These are phyloP conservation scores for Myotis myotis DNA, from an alignment of 2,797 vertebrate species.

Conservation along the genomic window DNA sequence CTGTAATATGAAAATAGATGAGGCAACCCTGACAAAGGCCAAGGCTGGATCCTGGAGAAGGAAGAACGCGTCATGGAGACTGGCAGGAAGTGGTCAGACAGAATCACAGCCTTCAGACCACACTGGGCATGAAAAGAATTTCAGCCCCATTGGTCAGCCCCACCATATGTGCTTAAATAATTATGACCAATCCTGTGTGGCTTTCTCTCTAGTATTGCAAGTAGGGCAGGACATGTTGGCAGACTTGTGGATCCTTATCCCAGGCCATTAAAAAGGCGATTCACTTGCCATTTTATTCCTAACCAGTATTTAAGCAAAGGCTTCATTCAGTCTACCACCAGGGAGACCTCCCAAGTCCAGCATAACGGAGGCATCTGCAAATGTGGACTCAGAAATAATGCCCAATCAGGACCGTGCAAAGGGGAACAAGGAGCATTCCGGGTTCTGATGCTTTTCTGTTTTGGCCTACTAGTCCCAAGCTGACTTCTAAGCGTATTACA, in stretches of 20 bases:
- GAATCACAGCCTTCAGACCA: not conserved
- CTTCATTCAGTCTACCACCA: not conserved
- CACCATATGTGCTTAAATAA: not conserved
- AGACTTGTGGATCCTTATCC: not conserved
- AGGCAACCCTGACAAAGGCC: not conserved
- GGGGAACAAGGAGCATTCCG: not conserved
- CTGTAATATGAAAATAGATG: not conserved
- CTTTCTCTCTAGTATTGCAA: not conserved
- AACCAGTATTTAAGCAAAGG: not conserved
- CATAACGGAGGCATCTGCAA: not conserved
- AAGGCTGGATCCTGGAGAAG: not conserved
- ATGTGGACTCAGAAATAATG: not conserved
- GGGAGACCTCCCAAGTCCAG: not conserved
- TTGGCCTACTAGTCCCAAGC: not conserved
- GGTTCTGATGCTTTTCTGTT: not conserved
- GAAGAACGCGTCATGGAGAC: not conserved
- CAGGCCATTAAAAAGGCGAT: not conserved
- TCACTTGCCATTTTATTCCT: not conserved
- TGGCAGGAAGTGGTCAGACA: not conserved
- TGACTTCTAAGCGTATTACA: not conserved
- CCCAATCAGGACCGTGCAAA: rapidly evolving
- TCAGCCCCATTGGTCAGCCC: not conserved
- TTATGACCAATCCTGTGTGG: not conserved
- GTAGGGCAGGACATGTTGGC: not conserved
- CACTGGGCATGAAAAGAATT: not conserved